Base-by-base conservation (phyloP, 2,797 vertebrate species). In the Echiichthys vipera region DNA sequence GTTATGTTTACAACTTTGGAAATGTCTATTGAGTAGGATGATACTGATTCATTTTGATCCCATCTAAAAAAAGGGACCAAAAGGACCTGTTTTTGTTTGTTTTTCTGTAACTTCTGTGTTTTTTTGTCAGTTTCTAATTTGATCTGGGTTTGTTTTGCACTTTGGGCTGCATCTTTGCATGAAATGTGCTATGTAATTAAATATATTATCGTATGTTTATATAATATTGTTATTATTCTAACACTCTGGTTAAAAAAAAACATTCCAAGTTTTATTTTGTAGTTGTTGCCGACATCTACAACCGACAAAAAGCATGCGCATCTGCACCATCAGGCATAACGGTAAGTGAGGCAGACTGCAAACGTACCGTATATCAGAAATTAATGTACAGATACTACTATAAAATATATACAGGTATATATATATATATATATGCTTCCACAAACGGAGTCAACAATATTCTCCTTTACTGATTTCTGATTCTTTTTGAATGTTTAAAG, bases 271-370 rank as follows among this genome's bases (percentile, higher is more conserved):
- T 49, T 32, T 32, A 12, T 36, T 56, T 43, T 57, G 18, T 6
- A 53, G 43, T 15, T 17, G 49, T 63, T 46, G 27, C 43, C 46
- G 30, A 18, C 12, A 24, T 22, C 18, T 42, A 71, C 14, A 29
- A 27, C 22, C 32, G 3, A 25, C 1, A 49, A 25, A 10, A 7
- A 22, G 46, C 18, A 3, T 43, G n/a, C 5, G 36, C 5, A 57
- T 64, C 11, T 45, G 27, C 14, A 46, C 7, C 18, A 51, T 9
- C 46, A 6, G 45, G 4, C 24, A 32, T 12, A 34, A 43, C 1
- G 6, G 58, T 74, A 53, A 34, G 39, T 58, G 8, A 49, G 49
- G 5, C 27, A 40, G 10, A 65, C n/a, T 56, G 25, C 27, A 59
- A n/a, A n/a, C n/a, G n/a, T n/a, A n/a, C n/a, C 4, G 42, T 24